These are phyloP conservation scores for Coccyzus lansbergi DNA, from an alignment of 2,797 vertebrate species.

Conservation along the genomic window DNA sequence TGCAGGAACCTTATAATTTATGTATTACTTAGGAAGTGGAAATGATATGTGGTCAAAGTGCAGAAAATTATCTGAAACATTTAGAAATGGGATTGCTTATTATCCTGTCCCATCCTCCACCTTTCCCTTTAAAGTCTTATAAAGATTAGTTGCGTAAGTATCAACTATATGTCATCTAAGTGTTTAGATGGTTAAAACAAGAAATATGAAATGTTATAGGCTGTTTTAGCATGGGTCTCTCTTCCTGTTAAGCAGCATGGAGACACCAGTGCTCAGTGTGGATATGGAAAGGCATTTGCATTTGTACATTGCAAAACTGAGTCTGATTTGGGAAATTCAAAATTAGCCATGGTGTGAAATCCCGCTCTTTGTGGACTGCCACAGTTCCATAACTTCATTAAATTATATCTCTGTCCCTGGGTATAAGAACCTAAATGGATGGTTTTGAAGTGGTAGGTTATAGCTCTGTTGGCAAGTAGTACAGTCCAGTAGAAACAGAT, in stretches of 20 bases:
- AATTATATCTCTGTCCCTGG: not conserved
- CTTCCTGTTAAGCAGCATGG: not conserved
- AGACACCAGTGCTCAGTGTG: not conserved
- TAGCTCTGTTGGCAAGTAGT: not conserved
- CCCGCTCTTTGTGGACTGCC: not conserved
- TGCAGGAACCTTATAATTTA: not conserved
- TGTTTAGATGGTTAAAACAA: not conserved
- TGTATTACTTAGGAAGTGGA: not conserved
- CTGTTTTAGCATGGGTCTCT: not conserved
- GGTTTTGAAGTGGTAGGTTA: constrained; percentile 19
- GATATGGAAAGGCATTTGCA: not conserved
- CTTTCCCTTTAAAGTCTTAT: not conserved
- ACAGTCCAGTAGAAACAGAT: constrained; percentile 7
- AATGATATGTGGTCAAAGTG: not conserved
- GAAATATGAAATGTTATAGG: not conserved
- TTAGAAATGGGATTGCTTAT: not conserved
- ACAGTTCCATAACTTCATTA: not conserved
- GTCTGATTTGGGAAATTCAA: not conserved
- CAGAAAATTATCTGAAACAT: not conserved
- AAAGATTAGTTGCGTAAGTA: not conserved
- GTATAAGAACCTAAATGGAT: not conserved
- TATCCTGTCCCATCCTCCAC: not conserved
- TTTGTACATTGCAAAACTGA: not conserved
- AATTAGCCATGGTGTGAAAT: not conserved
- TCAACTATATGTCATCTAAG: not conserved